A percentile compares a stretch with the other conserved stretches of the same genome.
Evolutionary conservation across 2,888 invertebrate genomes (phyloP).

Genomic region (Invenusta paracnida): DNA sequence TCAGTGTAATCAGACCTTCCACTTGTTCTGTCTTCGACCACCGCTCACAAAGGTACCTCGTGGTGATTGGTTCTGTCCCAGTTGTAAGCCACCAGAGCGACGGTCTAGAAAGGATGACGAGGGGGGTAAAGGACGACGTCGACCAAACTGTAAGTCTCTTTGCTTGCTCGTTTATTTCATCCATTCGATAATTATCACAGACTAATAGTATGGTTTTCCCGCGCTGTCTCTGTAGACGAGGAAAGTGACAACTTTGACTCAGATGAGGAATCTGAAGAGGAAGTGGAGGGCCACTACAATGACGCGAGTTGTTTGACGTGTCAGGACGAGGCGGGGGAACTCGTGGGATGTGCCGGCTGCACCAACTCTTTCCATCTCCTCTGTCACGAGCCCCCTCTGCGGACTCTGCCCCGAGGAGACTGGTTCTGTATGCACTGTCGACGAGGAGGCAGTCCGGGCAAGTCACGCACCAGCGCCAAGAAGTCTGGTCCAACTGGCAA

Average conservation of each 20-base stretch:
- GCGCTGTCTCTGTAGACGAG: background rate
- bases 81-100: constrained; percentile 43
- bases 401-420: constrained; percentile 54
- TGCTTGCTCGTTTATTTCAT: no score
- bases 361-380: constrained; percentile 57
- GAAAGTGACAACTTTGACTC: no score
- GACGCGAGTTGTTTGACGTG: constrained; percentile 40
- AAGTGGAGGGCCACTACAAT: constrained; percentile 50
- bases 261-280: constrained; percentile 42
- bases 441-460: constrained; percentile 35
- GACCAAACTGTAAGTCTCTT: background rate
- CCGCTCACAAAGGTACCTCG: constrained; percentile 46
- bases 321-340: constrained; percentile 51
- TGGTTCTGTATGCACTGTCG: constrained; percentile 38
- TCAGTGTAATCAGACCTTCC: constrained; percentile 48
- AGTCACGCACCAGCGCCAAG: constrained; percentile 26
- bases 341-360: constrained; percentile 56
- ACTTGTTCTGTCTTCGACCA: constrained; percentile 49
- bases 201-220: no score
- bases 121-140: no score
- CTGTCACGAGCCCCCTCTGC: constrained; percentile 58
- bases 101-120: constrained; percentile 31
- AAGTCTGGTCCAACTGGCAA: constrained; percentile 41
- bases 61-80: constrained; percentile 49
- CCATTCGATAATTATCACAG: no score